phyloP scores from a whole-genome alignment of 2,888 invertebrate species.

The Dinocampus coccinellae region DNA sequence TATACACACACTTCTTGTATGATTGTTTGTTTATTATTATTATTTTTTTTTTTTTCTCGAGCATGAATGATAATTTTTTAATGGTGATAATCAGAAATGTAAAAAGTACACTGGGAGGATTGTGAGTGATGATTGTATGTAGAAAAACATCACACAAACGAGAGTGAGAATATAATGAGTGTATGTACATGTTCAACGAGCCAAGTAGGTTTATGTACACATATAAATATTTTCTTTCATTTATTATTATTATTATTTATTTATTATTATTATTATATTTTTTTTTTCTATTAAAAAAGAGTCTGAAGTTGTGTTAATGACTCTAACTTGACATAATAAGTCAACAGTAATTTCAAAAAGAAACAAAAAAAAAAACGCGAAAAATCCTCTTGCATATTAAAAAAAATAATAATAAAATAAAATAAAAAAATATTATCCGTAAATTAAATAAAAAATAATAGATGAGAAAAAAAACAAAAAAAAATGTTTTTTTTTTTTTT shows the following conservation, averaged over 20 bases:
- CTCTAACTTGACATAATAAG: conserved; percentile 68
- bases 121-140: conserved; percentile 29
- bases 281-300: conserved; percentile 55
- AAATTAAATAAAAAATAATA: background rate
- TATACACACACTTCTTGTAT: too few species aligned
- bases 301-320: conserved; percentile 64
- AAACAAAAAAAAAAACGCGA: background rate
- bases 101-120: background rate
- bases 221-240: too few species aligned
- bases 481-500: background rate
- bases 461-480: background rate
- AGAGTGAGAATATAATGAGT: conserved; percentile 39
- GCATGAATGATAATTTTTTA: conserved; percentile 20
- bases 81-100: conserved; percentile 22
- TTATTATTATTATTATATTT: conserved; percentile 56
- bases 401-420: background rate
- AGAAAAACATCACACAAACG: conserved; percentile 8
- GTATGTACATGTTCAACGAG: conserved; percentile 67
- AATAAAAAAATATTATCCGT: background rate
- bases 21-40: too few species aligned
- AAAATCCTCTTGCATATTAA: background rate
- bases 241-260: conserved; percentile 53
- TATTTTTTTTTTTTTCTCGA: conserved; percentile 25
- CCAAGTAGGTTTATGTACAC: conserved; percentile 45
- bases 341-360: conserved; percentile 42